These are phyloP conservation scores for Bedellia somnulentella DNA, from an alignment of 2,888 invertebrate species.

Conservation along the genomic window DNA sequence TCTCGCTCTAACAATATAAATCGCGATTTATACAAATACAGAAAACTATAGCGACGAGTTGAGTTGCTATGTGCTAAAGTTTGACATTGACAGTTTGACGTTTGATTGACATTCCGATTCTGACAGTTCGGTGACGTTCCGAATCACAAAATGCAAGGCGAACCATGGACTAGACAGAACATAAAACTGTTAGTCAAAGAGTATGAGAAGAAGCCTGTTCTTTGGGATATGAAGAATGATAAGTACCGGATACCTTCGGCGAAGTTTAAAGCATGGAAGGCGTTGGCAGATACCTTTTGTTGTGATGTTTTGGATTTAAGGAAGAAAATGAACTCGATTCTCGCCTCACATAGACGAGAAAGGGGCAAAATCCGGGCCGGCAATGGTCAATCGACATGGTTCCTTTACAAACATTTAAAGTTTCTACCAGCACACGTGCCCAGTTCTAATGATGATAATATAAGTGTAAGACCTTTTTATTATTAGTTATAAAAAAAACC, in stretches of 20 bases:
- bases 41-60: too few species aligned
- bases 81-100: too few species aligned
- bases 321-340: conserved; percentile 42
- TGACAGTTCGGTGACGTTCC: too few species aligned
- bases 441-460: conserved; percentile 6
- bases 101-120: too few species aligned
- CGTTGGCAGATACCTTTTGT: conserved; percentile 27
- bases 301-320: conserved; percentile 34
- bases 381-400: conserved; percentile 31
- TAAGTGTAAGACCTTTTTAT: too few species aligned
- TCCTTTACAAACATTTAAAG: conserved; percentile 29
- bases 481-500: too few species aligned
- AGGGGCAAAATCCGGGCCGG: conserved; percentile 31
- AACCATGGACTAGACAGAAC: conserved; percentile 35
- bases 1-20: background rate
- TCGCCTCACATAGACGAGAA: conserved; percentile 44
- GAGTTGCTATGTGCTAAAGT: too few species aligned
- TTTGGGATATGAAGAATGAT: conserved; percentile 32
- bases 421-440: conserved; percentile 33
- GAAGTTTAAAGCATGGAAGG: conserved; percentile 35
- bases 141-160: too few species aligned
- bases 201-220: conserved; percentile 23
- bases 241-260: conserved; percentile 26
- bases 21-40: too few species aligned
- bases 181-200: conserved; percentile 27